Evolutionary conservation across 2,888 invertebrate genomes (phyloP), one percentile per base, ranked within the genome.

Genomic region (Andrena minutula): DNA sequence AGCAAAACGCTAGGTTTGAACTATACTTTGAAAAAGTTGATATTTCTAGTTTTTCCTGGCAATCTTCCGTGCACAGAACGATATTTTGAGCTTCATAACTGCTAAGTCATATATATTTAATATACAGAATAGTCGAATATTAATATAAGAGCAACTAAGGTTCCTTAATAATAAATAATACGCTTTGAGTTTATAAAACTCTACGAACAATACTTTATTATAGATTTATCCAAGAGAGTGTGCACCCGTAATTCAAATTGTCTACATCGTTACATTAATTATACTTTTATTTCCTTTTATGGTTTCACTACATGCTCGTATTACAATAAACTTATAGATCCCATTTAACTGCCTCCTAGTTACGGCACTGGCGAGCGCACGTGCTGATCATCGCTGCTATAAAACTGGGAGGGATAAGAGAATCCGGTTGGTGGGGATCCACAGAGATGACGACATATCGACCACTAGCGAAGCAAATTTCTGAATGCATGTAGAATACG

Each of bases 391-490:
- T 82, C 51, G 65, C 72, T 49, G 56, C 66, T 60, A 77, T 83
- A 72, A 64, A 85, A 75, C 72, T 58, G 68, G 75, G 51, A 41
- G 79, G 56, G 26, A 65, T 56, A 47, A 66, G 30, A 51, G 61
- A 16, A 71, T 32, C 5, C 28, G 56, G 58, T 73, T 77, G 83
- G 82, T 77, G 77, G 82, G 66, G 79, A 73, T 76, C 66, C 51
- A 41, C 51, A 73, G 63, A 63, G 69, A 75, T 89, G 86, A 91
- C 87, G 88, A 89, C 80, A 87, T 86, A 90, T 90, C 89, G 90
- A 90, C 84, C 89, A 83, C 75, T 78, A 66, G 72, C 71, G 47
- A 51, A 61, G 71, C 76, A 84, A 87, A 74, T 47, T 53, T 75
- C 32, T 53, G 65, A 28, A 41, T 63, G 41, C 1, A 16, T 41